A percentile compares a stretch with the other conserved stretches of the same genome.
phyloP scores from a whole-genome alignment of 2,888 invertebrate species.

The Drosophila koepferae region DNA sequence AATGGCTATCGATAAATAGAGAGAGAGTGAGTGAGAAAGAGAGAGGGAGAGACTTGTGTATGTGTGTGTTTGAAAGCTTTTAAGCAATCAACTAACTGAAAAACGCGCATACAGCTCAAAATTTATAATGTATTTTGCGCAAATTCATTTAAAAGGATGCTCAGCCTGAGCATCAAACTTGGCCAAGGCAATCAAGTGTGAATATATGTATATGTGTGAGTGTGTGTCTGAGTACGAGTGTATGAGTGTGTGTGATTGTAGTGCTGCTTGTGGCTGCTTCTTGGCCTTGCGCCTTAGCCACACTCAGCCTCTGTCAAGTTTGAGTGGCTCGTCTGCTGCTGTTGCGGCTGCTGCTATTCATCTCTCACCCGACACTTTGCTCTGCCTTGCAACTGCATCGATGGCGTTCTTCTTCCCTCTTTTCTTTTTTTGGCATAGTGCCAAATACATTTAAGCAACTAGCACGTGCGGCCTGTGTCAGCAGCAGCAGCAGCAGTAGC shows the following conservation, averaged over 20 bases:
- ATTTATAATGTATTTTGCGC: slow-evolving; percentile 66
- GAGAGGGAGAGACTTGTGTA: background rate
- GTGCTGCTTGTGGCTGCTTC: slow-evolving; percentile 45
- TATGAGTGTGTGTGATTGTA: slow-evolving; percentile 24
- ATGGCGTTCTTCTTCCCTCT: slow-evolving; percentile 42
- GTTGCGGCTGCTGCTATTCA: slow-evolving; percentile 25
- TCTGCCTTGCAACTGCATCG: slow-evolving; percentile 48
- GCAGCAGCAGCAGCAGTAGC: slow-evolving; percentile 12
- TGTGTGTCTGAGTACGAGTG: slow-evolving; percentile 3
- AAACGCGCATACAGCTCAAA: slow-evolving; percentile 54
- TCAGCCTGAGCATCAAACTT: slow-evolving; percentile 68
- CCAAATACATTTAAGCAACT: slow-evolving; percentile 49
- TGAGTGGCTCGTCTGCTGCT: slow-evolving; percentile 56
- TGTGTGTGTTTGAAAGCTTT: slow-evolving; percentile 45
- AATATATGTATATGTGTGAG: slow-evolving; percentile 14
- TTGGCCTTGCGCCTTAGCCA: slow-evolving; percentile 60
- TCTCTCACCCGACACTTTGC: slow-evolving; percentile 17
- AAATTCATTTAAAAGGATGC: slow-evolving; percentile 73
- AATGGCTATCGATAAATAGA: slow-evolving; percentile 38
- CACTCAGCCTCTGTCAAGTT: slow-evolving; percentile 66
- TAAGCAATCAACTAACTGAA: slow-evolving; percentile 57
- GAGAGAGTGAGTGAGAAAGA: background rate
- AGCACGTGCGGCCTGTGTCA: slow-evolving; percentile 46
- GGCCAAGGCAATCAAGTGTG: slow-evolving; percentile 51
- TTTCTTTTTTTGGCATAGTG: slow-evolving; percentile 56